Evolutionary conservation across 1,140 invertebrate genomes (phyloP).

Genomic region (Physella acuta): DNA sequence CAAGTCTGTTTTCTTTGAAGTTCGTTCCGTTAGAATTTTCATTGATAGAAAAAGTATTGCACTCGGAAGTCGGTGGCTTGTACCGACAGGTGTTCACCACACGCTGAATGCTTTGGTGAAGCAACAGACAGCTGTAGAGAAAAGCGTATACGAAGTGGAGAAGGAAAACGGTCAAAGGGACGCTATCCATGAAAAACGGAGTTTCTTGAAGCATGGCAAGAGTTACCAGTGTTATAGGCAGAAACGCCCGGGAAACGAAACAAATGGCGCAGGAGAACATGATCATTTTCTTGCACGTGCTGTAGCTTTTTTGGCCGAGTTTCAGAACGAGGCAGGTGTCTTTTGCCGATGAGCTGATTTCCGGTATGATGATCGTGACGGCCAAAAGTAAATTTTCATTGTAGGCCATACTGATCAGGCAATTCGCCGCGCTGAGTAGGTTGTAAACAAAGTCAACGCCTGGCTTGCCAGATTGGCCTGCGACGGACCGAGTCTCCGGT

Average conservation of each 20-base stretch:
- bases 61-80: background rate
- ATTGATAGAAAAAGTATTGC: background rate
- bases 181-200: constrained; percentile 2
- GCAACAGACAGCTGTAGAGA: background rate
- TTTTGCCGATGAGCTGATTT: constrained; percentile 1
- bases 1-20: background rate
- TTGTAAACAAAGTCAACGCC: constrained; percentile 7
- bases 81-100: background rate
- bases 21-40: background rate
- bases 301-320: background rate
- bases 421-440: background rate
- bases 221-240: constrained; percentile 1
- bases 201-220: constrained; percentile 2
- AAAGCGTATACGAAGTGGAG: background rate
- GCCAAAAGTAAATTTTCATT: constrained; percentile 9
- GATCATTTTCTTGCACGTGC: background rate
- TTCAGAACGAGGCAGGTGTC: constrained; percentile 1
- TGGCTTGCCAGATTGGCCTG: background rate
- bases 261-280: background rate
- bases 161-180: background rate
- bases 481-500: background rate
- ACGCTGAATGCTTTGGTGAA: constrained; percentile 4
- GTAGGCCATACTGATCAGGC: background rate
- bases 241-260: background rate
- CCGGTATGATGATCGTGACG: background rate